Evolutionary conservation across 2,797 vertebrate species (phyloP), one percentile per base, ranked within the genome.

Genomic region (Sebastolobus alascanus): DNA sequence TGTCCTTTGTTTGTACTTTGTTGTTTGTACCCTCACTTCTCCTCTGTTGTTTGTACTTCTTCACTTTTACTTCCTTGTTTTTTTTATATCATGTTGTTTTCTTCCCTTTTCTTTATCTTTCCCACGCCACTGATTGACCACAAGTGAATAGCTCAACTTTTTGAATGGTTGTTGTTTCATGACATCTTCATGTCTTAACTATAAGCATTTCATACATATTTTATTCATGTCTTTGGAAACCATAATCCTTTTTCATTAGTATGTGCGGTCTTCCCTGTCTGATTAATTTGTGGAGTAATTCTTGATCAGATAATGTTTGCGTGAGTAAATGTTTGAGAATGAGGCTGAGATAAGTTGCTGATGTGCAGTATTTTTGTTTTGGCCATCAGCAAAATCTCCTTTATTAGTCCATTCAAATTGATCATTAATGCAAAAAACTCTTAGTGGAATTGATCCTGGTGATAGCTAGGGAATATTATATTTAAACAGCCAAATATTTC

Each of bases 41-140:
- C 61, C 52, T 69, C 54, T 80, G 40, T 55, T 78, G 11, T 82
- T 68, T 73, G 40, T 73, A 56, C 69, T 35, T 74, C 11, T 76
- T 75, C 25, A 14, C 33, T 68, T 38, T 60, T 12, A 58, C 75
- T 84, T 90, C 88, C 77, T 63, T 16, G 1, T 82, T 31, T 52
- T 35, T 3, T 4, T 37, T 9, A 22, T 13, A 5, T 16, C 3
- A 8, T 25, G 2, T 6, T 14, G 1, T 35, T 61, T 85, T 86
- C 77, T 83, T 87, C 70, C 52, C 59, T 64, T 75, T 83, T 80
- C 55, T 74, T 37, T 2, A 16, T 50, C 25, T 71, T 69, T 68
- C 2, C 33, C 33, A 67, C 60, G 2, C 83, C 29, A 38, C 5
- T 5, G 4, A 46, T 35, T 65, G 20, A 66, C 37, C 31, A n/a